Evolutionary conservation across 2,113 vertebrate genomes (phyloP).

Genomic region (Ctenodactylus gundi): DNA sequence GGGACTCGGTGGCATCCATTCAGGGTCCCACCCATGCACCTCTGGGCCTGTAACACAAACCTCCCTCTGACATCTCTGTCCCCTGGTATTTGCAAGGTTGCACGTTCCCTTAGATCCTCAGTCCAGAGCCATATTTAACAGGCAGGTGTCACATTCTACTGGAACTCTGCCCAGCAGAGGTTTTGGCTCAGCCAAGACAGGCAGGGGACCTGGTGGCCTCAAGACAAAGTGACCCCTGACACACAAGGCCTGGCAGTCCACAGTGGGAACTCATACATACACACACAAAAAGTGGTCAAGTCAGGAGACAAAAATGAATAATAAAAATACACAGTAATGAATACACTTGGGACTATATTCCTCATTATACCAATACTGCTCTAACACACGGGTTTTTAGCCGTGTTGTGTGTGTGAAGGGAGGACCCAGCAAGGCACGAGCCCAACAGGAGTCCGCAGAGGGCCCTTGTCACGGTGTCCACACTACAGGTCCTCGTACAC

Average conservation of each 20-base stretch:
- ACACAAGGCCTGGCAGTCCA: too few relatives aligned
- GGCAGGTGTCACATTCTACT: fast-evolving
- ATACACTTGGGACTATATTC: background rate
- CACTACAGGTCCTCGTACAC: fast-evolving
- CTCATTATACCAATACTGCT: background rate
- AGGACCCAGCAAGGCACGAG: background rate
- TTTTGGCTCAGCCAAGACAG: fast-evolving
- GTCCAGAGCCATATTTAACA: fast-evolving
- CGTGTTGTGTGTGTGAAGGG: background rate
- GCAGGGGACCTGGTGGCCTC: background rate
- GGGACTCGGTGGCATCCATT: fast-evolving
- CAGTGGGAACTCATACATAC: fast-evolving
- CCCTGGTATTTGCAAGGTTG: background rate
- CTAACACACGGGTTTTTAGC: background rate
- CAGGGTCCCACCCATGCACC: background rate
- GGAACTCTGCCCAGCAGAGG: background rate
- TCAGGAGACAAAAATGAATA: background rate
- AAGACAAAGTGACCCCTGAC: fast-evolving
- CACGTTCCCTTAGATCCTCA: background rate
- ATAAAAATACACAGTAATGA: background rate
- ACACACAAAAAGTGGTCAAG: too few relatives aligned
- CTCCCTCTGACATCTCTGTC: background rate
- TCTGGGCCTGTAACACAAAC: background rate
- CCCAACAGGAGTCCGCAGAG: background rate
- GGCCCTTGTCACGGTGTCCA: fast-evolving